Evolutionary conservation across 2,888 invertebrate genomes (phyloP).

Genomic region (Parascotia fuliginaria): DNA sequence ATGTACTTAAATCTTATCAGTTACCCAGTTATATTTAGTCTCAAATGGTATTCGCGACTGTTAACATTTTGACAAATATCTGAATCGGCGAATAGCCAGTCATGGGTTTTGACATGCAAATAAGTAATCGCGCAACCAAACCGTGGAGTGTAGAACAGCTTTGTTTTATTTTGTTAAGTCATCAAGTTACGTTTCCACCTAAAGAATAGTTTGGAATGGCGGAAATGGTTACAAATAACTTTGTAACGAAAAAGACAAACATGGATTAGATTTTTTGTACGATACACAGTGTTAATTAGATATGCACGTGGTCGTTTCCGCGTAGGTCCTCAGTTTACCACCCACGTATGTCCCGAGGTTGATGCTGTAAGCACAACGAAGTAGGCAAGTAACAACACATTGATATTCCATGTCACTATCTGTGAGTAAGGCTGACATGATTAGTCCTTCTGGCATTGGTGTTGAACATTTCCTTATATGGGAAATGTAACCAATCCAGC

Average conservation of each 20-base stretch:
- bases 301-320: slow-evolving; percentile 67
- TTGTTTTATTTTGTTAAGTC: slow-evolving; percentile 28
- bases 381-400: slow-evolving; percentile 60
- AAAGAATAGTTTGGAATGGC: slow-evolving; percentile 25
- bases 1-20: not conserved
- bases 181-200: slow-evolving; percentile 23
- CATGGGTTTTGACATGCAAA: slow-evolving; percentile 29
- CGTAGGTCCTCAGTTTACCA: slow-evolving; percentile 73
- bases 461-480: slow-evolving; percentile 50
- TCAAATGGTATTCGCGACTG: not conserved
- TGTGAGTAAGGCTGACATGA: slow-evolving; percentile 54
- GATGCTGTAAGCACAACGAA: slow-evolving; percentile 46
- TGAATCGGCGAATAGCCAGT: slow-evolving; percentile 14
- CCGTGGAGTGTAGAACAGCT: slow-evolving; percentile 5
- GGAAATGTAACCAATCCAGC: slow-evolving; percentile 34
- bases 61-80: slow-evolving; percentile 1
- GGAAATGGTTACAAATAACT: slow-evolving; percentile 42
- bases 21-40: not conserved
- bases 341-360: slow-evolving; percentile 79
- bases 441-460: slow-evolving; percentile 45
- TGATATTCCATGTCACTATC: slow-evolving; percentile 69
- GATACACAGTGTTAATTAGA: slow-evolving; percentile 48
- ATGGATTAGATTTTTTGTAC: slow-evolving; percentile 46
- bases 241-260: slow-evolving; percentile 43
- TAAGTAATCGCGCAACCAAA: slow-evolving; percentile 16